Percentiles rank a stretch among this genome's conserved stretches.
Conservation (phyloP, 2,888 invertebrate genomes). For the Isotomurus palustris region DNA sequence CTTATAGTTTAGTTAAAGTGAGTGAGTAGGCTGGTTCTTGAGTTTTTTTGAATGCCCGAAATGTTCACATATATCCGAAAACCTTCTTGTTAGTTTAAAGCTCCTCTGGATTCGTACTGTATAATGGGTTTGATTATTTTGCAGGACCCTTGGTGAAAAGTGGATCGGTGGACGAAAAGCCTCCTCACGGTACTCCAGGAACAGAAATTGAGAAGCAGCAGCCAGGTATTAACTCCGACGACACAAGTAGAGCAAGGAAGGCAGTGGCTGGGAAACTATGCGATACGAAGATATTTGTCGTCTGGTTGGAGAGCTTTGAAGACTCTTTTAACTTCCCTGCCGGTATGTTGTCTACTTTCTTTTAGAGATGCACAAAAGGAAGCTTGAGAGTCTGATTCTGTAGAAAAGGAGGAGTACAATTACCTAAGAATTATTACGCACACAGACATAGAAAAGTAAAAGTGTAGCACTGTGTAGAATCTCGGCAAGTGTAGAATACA, state of each 20-base stretch:
- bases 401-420: background rate
- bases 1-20: too few relatives aligned
- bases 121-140: too few relatives aligned
- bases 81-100: too few relatives aligned
- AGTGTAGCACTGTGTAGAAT: background rate
- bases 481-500: too few relatives aligned
- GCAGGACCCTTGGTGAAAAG: slow-evolving; percentile 22
- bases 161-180: slow-evolving; percentile 15
- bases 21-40: too few relatives aligned
- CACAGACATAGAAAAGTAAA: background rate
- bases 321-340: slow-evolving; percentile 85
- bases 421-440: background rate
- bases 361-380: too few relatives aligned
- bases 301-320: slow-evolving; percentile 95
- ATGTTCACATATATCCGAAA: too few relatives aligned
- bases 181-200: background rate
- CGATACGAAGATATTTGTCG: slow-evolving; percentile 76
- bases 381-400: background rate
- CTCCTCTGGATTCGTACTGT: too few relatives aligned
- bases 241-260: slow-evolving; percentile 28
- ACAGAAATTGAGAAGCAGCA: slow-evolving; percentile 20
- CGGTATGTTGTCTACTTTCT: slow-evolving; percentile 56
- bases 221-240: slow-evolving; percentile 28
- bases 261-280: slow-evolving; percentile 35
- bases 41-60: slow-evolving; percentile 6